Evolutionary conservation across 2,797 vertebrate species (phyloP), one percentile per base, ranked within the genome.

Genomic region (Onychomys torridus): DNA sequence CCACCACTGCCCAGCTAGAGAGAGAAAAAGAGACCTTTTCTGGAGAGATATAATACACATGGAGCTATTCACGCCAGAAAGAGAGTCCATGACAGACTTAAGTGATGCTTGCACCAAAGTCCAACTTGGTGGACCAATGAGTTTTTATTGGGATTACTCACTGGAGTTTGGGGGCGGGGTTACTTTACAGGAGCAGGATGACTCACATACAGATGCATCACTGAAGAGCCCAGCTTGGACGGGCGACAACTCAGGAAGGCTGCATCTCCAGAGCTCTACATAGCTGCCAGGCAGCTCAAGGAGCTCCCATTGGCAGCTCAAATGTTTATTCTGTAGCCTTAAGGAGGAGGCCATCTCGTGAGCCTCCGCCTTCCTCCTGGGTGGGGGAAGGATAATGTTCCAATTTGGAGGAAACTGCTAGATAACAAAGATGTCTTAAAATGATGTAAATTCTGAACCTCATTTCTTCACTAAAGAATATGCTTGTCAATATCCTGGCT

Each of bases 391-490:
- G 67, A 69, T 69, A 69, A 46, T 63, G 27, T 65, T 46, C 6
- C 61, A 65, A 1, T 85, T 85, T 49, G 43, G 61, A 85, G 43
- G 61, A 67, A 67, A 67, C 40, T 23, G 40, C 61, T 32, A 34
- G 32, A 32, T 37, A 43, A 43, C 29, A 63, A 81, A 83, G 40
- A 81, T n/a, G 40, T 71, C 21, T 87, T 89, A 21, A 87, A 73
- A 17, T 32, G n/a, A 77, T 21, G 90, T 77, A 49, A 88, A 76
- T 57, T 92, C 29, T 29, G 67, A 90, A 19, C 55, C 43, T 95
- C 21, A 0, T 93, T 94, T 95, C 63, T 32, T 94, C 5, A 12
- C 81, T 63, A 63, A 52, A 55, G 94, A 92, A 78, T 67, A 73
- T 0, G 23, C 43, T 83, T 59, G 23, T 61, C 88, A 75, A 49